Base-by-base conservation (phyloP, 1,140 invertebrate genomes). In the Hyles euphorbiae region DNA sequence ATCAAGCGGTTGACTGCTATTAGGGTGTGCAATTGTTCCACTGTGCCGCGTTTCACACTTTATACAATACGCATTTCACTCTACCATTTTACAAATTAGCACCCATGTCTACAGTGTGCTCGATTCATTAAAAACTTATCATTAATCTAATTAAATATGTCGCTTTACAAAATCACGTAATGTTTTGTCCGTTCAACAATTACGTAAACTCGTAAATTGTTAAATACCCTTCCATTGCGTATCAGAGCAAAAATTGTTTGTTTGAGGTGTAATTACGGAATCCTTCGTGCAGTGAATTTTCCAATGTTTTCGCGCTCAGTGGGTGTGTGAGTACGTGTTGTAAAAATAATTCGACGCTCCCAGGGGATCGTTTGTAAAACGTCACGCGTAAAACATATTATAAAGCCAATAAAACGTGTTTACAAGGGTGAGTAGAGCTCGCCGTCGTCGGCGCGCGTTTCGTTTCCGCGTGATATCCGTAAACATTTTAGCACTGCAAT, bases 351-450 rank as follows among this genome's bases (percentile, higher is more conserved):
- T 88, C 83, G 79, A 78, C 77, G 82, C 74, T 87, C 76, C 72
- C 76, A 76, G 44, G 79, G 81, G 86, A 88, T 88, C 86, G 86
- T 88, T 87, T 87, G 83, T 88, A 84, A 88, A 88, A 87, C 86
- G 86, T 88, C 86, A 87, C 86, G 86, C 83, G 83, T 88, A 88
- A 84, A 88, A 88, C 86, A 88, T 88, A 87, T 88, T 87, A 87
- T 87, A 88, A 88, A 88, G 86, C 86, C 83, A 88, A 88, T 88
- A 88, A 88, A 88, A 88, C 85, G 85, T 88, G 85, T 88, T 88
- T 87, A 88, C 83, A 88, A 87, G 83, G 85, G 83, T 85, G 85
- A 86, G 76, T 77, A 72, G 77, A 72, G 75, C 77, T 78, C 76
- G 74, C 70, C 72, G 70, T 70, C 64, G 68, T 65, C 67, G 65